Base-by-base conservation (phyloP, 2,113 vertebrate species). In the Hypomesus transpacificus region DNA sequence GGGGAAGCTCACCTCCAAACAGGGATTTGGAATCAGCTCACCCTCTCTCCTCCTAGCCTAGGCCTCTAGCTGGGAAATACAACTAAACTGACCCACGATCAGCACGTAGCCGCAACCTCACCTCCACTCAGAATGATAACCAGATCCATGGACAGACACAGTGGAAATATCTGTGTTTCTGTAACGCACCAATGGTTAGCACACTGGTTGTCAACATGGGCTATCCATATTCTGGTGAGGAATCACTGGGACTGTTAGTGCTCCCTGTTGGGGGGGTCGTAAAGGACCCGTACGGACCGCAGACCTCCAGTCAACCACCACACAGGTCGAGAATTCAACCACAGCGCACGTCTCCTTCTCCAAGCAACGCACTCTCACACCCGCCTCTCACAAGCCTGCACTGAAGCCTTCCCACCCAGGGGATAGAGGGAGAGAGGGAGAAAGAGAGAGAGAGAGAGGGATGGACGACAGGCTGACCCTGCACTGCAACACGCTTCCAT, bases 381-480 rank as follows among this genome's bases (percentile, higher is more conserved):
- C 79, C 75, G 76, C 73, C 77, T 74, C 81, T 82, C 73, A 86
- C 83, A 81, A 78, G 72, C 86, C 76, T 80, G 79, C 83, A 82
- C 75, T 75, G 80, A 81, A 81, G 70, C 77, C 79, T 67, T 21
- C 58, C 71, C 63, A 68, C 67, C 77, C 66, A 60, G 71, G 72
- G 69, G 70, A 70, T 58, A 78, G 73, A 80, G 59, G 77, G 24
- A 70, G 57, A 60, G 31, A 70, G 56, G 60, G 57, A 50, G 28
- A 59, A 5, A 46, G 9, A 75, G 71, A 78, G 81, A 69, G 75
- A 62, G 50, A 59, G 21, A 56, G 70, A 77, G 80, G 59, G 21
- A 74, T 50, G 85, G 83, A 87, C 84, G 34, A 81, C 82, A 87
- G 84, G 86, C 86, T 88, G 83, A 84, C 84, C 78, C 79, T 82